phyloP scores from a whole-genome alignment of 2,888 invertebrate species.

The Thera obeliscata region DNA sequence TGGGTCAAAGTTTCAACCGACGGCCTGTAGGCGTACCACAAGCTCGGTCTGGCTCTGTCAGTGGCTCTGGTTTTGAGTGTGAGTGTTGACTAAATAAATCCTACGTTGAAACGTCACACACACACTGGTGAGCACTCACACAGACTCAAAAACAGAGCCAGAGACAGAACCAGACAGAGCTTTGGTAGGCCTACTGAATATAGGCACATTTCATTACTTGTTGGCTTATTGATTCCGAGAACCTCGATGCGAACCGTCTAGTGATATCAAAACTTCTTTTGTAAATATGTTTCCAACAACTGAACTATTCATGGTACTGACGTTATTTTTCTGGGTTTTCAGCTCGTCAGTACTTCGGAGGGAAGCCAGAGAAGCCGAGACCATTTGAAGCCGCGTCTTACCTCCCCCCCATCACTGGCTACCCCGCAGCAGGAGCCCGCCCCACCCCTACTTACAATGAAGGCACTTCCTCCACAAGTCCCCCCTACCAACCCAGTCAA shows the following conservation, averaged over 20 bases:
- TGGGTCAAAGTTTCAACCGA: neutral
- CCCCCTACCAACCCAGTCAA: slow-evolving; percentile 41
- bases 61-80: too few relatives aligned
- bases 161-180: too few relatives aligned
- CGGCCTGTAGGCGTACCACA: too few relatives aligned
- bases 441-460: slow-evolving; percentile 75
- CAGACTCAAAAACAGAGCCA: too few relatives aligned
- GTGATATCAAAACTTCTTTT: slow-evolving; percentile 5
- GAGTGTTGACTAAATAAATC: too few relatives aligned
- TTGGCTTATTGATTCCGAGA: neutral
- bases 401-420: slow-evolving; percentile 73
- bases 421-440: slow-evolving; percentile 69
- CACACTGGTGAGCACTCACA: too few relatives aligned
- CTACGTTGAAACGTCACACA: too few relatives aligned
- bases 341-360: slow-evolving; percentile 89
- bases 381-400: slow-evolving; percentile 84
- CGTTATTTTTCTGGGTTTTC: slow-evolving; percentile 52
- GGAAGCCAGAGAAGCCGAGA: slow-evolving; percentile 87
- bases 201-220: neutral
- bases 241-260: neutral
- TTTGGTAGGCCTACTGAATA: neutral
- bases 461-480: slow-evolving; percentile 52
- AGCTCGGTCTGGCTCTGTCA: too few relatives aligned
- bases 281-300: slow-evolving; percentile 11
- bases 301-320: neutral